A percentile compares a stretch with the other conserved stretches of the same genome.
Evolutionary conservation across 2,797 vertebrate genomes (phyloP).

Genomic region (Rhinoraja longicauda): DNA sequence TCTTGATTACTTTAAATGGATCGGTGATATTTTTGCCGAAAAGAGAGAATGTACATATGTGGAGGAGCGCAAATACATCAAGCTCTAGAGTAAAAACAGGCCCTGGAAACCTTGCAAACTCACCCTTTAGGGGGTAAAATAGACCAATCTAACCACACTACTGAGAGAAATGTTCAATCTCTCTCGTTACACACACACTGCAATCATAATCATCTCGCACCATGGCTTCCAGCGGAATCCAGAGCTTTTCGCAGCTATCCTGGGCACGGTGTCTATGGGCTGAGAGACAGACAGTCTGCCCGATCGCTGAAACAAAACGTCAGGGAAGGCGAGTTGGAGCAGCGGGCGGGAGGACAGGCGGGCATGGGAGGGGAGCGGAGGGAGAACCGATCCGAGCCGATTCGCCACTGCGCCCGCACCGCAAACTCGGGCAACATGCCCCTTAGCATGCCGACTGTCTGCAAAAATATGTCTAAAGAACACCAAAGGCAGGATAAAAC

Average conservation of each 20-base stretch:
- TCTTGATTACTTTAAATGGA: neutral
- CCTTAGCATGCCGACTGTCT: neutral
- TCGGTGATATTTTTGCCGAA: neutral
- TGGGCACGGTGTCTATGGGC: neutral
- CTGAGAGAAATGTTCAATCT: neutral
- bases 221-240: neutral
- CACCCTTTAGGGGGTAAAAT: neutral
- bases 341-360: neutral
- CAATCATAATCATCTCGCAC: neutral
- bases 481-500: too few relatives aligned
- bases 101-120: neutral
- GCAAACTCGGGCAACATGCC: neutral
- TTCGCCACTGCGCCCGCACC: neutral
- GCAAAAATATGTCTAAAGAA: too few relatives aligned
- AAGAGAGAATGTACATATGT: neutral
- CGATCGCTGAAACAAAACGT: neutral
- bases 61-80: constrained; percentile 39
- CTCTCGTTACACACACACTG: neutral
- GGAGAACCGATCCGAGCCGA: neutral
- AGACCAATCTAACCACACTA: neutral
- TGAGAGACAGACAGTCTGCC: neutral
- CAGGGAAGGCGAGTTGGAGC: neutral
- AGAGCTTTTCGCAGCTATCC: neutral
- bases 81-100: neutral
- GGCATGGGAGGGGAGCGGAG: too few relatives aligned